Conservation (phyloP, 2,797 vertebrate genomes). For the Mormyrus proboscirostris region DNA sequence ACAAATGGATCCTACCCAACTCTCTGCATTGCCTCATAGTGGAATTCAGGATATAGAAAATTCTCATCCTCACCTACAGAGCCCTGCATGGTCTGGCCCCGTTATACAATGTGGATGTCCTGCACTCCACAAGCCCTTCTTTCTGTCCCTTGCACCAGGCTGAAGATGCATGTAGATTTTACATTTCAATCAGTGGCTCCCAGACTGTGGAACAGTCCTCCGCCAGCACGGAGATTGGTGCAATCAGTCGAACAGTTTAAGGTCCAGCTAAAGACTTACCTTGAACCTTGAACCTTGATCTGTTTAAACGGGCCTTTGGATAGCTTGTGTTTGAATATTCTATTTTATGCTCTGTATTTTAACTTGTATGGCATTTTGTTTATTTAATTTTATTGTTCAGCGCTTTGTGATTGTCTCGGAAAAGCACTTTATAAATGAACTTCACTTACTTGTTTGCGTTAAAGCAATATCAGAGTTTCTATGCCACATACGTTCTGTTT, state of each 20-base stretch:
- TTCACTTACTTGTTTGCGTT: not conserved
- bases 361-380: not conserved
- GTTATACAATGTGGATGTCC: not conserved
- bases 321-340: not conserved
- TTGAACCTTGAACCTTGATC: not conserved
- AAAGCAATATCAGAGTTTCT: not conserved
- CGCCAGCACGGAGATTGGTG: not conserved
- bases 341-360: not conserved
- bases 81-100: not conserved
- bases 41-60: not conserved
- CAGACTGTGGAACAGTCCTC: not conserved
- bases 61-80: not conserved
- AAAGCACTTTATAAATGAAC: not conserved
- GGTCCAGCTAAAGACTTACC: not conserved
- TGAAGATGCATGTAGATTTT: not conserved
- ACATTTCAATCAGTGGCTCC: not conserved
- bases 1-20: not conserved
- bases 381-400: not conserved
- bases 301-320: not conserved
- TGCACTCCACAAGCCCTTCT: not conserved
- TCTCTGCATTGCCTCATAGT: not conserved
- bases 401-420: not conserved
- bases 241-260: not conserved
- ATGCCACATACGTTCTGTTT: not conserved
- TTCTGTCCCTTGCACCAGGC: not conserved